A percentile compares a stretch with the other conserved stretches of the same genome.
Evolutionary conservation across 1,140 invertebrate species (phyloP).

Genomic region (Muscidifurax raptorellus): DNA sequence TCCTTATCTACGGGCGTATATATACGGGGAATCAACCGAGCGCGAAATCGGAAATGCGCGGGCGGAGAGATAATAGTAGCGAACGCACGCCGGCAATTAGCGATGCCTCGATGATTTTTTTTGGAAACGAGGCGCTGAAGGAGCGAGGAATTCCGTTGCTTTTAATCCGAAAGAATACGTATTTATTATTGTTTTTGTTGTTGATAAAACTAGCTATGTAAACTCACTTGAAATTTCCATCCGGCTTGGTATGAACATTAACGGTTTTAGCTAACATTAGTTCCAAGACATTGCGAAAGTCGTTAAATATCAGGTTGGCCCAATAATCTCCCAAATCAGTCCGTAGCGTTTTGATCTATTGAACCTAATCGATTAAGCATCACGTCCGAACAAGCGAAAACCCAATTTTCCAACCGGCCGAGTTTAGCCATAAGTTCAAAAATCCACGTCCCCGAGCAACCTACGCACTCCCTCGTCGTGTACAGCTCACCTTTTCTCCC

Average conservation of each 20-base stretch:
- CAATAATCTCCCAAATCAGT: no score
- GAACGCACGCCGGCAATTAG: constrained; percentile 28
- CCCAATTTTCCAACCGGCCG: neutral
- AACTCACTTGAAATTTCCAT: no score
- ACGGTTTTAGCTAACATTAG: no score
- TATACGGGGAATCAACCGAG: constrained; percentile 13
- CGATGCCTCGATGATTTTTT: constrained; percentile 18
- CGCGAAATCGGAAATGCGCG: constrained; percentile 42
- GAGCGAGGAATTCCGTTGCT: no score
- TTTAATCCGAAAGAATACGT: no score
- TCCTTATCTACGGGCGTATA: constrained; percentile 5
- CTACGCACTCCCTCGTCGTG: neutral
- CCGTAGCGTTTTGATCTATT: no score
- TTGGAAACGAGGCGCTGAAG: neutral
- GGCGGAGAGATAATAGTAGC: constrained; percentile 31
- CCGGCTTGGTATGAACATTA: no score
- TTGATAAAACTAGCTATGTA: no score
- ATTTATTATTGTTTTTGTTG: no score
- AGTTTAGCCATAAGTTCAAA: neutral
- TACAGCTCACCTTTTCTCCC: neutral
- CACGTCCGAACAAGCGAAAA: neutral
- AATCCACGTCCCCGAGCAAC: neutral
- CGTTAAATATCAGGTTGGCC: no score
- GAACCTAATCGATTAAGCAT: neutral
- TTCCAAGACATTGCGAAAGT: no score